Evolutionary conservation across 2,888 invertebrate genomes (phyloP).

Genomic region (Cantharis lateralis): DNA sequence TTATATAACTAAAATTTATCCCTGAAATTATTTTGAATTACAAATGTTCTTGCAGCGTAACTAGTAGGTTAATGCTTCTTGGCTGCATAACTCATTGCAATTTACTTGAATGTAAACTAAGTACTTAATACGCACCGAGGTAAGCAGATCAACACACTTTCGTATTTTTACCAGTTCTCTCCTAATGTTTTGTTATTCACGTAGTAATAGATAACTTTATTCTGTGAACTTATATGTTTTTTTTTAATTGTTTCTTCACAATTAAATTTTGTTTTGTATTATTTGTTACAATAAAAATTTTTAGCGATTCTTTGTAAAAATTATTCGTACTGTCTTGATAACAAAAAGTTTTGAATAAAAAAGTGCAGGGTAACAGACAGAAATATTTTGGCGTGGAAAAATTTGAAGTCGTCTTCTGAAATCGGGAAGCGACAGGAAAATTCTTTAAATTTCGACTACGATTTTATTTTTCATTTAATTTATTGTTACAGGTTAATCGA

Average conservation of each 20-base stretch:
- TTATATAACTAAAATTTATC: too few species aligned
- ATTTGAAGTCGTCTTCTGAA: too few species aligned
- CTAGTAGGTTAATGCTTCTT: neutral
- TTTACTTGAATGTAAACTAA: neutral
- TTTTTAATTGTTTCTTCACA: neutral
- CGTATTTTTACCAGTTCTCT: neutral
- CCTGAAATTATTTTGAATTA: neutral
- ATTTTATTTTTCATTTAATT: too few species aligned
- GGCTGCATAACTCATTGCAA: neutral
- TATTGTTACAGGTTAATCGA: too few species aligned
- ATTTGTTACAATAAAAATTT: neutral
- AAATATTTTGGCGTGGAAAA: too few species aligned
- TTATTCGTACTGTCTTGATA: neutral
- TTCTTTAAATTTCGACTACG: too few species aligned
- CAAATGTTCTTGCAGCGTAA: neutral
- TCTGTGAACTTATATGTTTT: neutral
- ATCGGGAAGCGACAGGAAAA: too few species aligned
- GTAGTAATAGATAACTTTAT: neutral
- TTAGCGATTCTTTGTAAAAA: neutral
- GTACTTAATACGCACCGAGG: neutral
- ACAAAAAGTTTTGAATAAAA: too few species aligned
- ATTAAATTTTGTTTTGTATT: neutral
- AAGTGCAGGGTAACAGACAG: too few species aligned
- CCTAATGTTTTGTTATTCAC: neutral
- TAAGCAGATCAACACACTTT: neutral